These are phyloP conservation scores for Volucella zonaria DNA, from an alignment of 2,888 invertebrate genomes.

Conservation along the genomic window DNA sequence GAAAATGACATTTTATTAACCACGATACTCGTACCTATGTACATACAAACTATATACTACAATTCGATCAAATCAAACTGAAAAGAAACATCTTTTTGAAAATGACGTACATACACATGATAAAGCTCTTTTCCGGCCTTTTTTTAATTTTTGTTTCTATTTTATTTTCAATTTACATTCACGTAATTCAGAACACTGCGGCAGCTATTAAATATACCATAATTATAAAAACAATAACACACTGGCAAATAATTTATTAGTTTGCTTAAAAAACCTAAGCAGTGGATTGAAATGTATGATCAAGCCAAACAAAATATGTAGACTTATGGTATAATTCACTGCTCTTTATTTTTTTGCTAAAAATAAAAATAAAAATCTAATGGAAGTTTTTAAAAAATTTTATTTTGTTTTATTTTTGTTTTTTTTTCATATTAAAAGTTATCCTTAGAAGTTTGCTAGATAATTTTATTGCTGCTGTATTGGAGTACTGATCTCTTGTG, in stretches of 20 bases:
- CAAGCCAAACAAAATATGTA: neutral
- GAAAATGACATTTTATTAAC: too few relatives aligned
- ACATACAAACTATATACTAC: too few relatives aligned
- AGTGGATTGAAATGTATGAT: conserved; percentile 7
- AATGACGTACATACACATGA: too few relatives aligned
- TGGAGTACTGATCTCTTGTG: conserved; percentile 42
- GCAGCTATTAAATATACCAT: conserved; percentile 30
- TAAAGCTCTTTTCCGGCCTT: neutral
- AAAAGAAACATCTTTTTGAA: too few relatives aligned
- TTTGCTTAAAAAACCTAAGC: conserved; percentile 6
- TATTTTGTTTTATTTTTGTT: conserved; percentile 1
- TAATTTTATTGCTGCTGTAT: conserved; percentile 54
- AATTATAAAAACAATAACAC: neutral
- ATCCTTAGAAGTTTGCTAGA: conserved; percentile 42
- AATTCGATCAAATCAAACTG: too few relatives aligned
- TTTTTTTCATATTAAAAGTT: conserved; percentile 22
- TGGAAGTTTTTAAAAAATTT: conserved; percentile 6
- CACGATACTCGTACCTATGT: too few relatives aligned
- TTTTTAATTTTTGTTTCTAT: conserved; percentile 6
- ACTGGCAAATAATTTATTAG: neutral
- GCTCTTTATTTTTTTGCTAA: conserved; percentile 16
- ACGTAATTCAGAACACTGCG: conserved; percentile 44
- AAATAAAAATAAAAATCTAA: conserved; percentile 5
- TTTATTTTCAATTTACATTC: conserved; percentile 4
- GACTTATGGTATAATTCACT: conserved; percentile 11